Evolutionary conservation across 2,888 invertebrate genomes (phyloP).

Genomic region (Brenthis hecate): DNA sequence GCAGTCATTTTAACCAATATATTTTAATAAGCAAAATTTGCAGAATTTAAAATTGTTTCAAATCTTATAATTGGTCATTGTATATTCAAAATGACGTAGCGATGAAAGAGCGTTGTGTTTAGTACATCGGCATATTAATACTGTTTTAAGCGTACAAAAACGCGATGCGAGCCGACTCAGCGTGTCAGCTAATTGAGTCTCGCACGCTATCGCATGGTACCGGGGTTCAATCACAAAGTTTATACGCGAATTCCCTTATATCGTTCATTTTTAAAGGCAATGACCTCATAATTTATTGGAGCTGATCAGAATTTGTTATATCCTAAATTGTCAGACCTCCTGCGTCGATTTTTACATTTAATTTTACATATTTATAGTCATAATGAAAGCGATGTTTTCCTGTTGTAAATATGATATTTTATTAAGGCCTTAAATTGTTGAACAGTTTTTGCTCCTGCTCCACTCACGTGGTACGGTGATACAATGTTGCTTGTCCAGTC

Average conservation of each 20-base stretch:
- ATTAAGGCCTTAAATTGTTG: background rate
- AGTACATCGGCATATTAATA: conserved; percentile 69
- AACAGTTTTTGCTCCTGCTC: too few species aligned
- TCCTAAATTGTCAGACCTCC: conserved; percentile 38
- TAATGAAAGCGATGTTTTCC: conserved; percentile 11
- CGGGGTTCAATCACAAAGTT: conserved; percentile 60
- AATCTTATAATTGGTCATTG: conserved; percentile 30
- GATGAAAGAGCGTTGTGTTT: conserved; percentile 63
- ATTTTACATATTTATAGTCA: conserved; percentile 6
- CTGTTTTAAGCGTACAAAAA: conserved; percentile 70
- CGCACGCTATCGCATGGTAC: conserved; percentile 71
- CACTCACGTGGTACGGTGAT: too few species aligned
- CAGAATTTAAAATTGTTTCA: conserved; percentile 4
- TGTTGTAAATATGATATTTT: conserved; percentile 1
- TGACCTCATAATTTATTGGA: conserved; percentile 41
- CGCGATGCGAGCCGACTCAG: conserved; percentile 58
- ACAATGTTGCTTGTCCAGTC: too few species aligned
- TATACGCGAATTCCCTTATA: conserved; percentile 60
- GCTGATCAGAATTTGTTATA: conserved; percentile 35
- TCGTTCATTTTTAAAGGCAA: conserved; percentile 47
- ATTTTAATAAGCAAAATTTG: too few species aligned
- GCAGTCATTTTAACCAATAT: too few species aligned
- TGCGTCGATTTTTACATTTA: conserved; percentile 14
- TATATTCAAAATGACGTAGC: conserved; percentile 37
- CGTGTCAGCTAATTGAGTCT: conserved; percentile 77